Conservation (phyloP, 2,113 vertebrate genomes). For the Dipodomys stephensi region DNA sequence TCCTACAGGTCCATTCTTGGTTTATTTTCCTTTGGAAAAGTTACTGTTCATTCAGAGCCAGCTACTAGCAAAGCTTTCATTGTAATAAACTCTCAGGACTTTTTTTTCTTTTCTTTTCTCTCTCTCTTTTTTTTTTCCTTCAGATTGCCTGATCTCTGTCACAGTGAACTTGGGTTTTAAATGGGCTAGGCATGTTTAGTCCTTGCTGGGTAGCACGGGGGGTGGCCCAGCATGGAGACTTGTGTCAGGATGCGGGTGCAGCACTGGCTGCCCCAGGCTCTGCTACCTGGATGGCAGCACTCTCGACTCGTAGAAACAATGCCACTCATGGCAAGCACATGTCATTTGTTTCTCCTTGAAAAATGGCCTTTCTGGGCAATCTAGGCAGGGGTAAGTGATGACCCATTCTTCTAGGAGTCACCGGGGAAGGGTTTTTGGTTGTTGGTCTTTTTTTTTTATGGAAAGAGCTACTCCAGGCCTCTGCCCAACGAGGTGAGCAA, state of each 20-base stretch:
- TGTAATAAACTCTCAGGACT: neutral
- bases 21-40: slow-evolving; percentile 64
- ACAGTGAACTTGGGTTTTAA: neutral
- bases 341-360: neutral
- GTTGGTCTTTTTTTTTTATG: too few relatives aligned
- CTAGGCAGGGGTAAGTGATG: neutral
- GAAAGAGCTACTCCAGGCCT: neutral
- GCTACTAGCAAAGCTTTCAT: slow-evolving; percentile 49
- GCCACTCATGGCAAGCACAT: neutral
- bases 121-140: neutral
- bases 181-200: neutral
- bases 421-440: neutral
- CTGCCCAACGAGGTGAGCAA: neutral
- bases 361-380: neutral
- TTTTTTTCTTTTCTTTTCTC: neutral
- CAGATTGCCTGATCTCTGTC: neutral
- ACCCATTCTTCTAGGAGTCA: neutral
- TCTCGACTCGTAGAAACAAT: neutral
- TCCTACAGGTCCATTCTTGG: slow-evolving; percentile 52
- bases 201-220: neutral
- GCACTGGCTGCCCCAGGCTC: too few relatives aligned
- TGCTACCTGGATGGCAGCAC: too few relatives aligned
- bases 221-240: rapidly evolving
- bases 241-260: too few relatives aligned
- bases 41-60: slow-evolving; percentile 46